Base-by-base conservation (phyloP, 1,140 invertebrate genomes). In the Aphidius gifuensis region DNA sequence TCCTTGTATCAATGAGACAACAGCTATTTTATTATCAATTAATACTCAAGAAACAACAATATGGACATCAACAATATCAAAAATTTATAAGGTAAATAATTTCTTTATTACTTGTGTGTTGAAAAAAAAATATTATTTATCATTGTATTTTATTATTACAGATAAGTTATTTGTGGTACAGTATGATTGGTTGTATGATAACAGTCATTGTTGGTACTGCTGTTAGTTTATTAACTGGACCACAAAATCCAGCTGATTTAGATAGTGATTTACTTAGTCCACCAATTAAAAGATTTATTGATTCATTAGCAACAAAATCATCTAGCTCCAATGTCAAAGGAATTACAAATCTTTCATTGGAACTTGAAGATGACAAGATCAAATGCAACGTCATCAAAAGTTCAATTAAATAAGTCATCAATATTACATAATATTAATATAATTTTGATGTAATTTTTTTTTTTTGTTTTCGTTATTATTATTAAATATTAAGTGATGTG, bases 81-180 rank as follows among this genome's bases (percentile, higher is more conserved):
- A 66, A 5, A 64, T 77, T 23, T 78, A 78, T 50, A 74, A 68
- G 62, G 76, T 76, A 49, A 69, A 47, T 59, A 8, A 44, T 46
- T 8, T 49, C 23, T 53, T 39, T 5, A 44, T 65, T 65, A 46
- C 47, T 56, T 47, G 60, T 66, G 5, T 46, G 54, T 47, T 61
- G 6, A 46, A 53, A 9, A 50, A 58, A 53, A 23, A 16, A 51
- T 16, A 16, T 16, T 55, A 57, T 46, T n/a, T 54, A 49, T 44
- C 39, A 9, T 5, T 51, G n/a, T 5, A 40, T 44, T 11, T 53
- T 11, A 47, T 16, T 64, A 9, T 5, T 85, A 70, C 76, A 85
- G 71, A 79, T 90, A 50, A 90, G 88, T 40, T 92, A 90, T 74
- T 77, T 91, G 65, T 92, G 89, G 89, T 91, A 90, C 73, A 88